Evolutionary conservation across 2,797 vertebrate species (phyloP), one percentile per base, ranked within the genome.

Genomic region (Sebastes diaconus): DNA sequence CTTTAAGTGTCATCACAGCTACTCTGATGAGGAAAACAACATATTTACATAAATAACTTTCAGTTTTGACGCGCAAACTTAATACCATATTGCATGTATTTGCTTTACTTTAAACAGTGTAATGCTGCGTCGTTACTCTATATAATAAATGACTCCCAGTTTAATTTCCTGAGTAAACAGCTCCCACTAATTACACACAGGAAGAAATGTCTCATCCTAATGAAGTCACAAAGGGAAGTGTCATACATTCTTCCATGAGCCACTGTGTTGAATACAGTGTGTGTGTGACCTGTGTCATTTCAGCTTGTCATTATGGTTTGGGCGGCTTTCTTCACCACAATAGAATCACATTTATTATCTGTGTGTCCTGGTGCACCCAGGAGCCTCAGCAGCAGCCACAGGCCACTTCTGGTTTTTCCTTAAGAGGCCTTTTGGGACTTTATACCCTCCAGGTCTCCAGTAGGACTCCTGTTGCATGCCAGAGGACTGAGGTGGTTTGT

Each of bases 381-480:
- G 67, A 64, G 73, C 84, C 54, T 77, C 65, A 7, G 58, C 77
- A 50, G 29, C 42, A 63, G 73, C 78, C 63, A 4, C 77, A 42
- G 75, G 77, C 76, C 82, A 39, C 70, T 83, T 89, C 84, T 87
- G 87, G 78, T 65, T 80, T 86, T 72, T 80, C 63, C 76, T 87
- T 32, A 30, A 81, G 85, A 83, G 79, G 87, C 85, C 81, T 87
- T 61, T 58, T 10, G 59, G 86, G 90, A 87, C 88, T 81, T 81
- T 84, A 83, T 68, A 75, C 77, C 84, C 81, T 79, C 29, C 86
- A 81, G 73, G 83, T 91, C 87, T 90, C 69, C 81, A 63, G 58
- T 42, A 63, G 88, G 92, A 92, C 90, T 95, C 92, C 68, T 87
- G 88, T 94, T 95, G 93, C 92, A 91, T 71, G 85, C 85, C 77